Conservation (phyloP, 2,113 vertebrate species). For the Falco punctatus region DNA sequence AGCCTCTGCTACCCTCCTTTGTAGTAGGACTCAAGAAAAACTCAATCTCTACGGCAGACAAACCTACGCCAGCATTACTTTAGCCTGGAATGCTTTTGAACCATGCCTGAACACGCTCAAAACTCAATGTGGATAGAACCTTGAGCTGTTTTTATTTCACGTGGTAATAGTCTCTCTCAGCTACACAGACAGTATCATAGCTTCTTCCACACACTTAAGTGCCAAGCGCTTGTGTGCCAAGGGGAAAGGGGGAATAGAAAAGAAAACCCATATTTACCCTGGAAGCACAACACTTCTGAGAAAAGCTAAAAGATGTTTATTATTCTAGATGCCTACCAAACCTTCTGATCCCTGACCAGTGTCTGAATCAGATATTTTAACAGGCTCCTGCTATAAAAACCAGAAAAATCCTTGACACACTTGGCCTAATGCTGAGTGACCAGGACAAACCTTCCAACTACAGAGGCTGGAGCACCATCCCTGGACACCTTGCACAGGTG, state of each 20-base stretch:
- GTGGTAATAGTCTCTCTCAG: background rate
- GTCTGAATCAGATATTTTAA: slow-evolving; percentile 13
- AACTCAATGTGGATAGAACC: background rate
- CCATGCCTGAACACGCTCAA: background rate
- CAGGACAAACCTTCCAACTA: background rate
- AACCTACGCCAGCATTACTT: background rate
- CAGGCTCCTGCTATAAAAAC: background rate
- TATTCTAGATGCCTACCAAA: background rate
- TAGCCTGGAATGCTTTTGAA: slow-evolving; percentile 43
- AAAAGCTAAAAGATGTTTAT: background rate
- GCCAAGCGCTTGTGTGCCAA: background rate
- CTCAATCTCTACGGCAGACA: background rate
- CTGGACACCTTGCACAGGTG: background rate
- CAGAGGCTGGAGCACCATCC: background rate
- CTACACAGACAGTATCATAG: background rate
- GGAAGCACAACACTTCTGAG: slow-evolving; percentile 18
- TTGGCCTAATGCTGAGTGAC: background rate
- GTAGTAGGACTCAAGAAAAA: background rate
- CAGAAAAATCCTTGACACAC: background rate
- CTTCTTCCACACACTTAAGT: background rate
- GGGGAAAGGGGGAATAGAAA: background rate
- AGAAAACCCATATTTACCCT: slow-evolving; percentile 23
- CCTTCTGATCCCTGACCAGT: background rate
- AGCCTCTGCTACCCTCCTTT: slow-evolving; percentile 9
- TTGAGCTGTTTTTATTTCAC: background rate